Evolutionary conservation across 2,113 vertebrate genomes (phyloP).

Genomic region (Crocuta crocuta): DNA sequence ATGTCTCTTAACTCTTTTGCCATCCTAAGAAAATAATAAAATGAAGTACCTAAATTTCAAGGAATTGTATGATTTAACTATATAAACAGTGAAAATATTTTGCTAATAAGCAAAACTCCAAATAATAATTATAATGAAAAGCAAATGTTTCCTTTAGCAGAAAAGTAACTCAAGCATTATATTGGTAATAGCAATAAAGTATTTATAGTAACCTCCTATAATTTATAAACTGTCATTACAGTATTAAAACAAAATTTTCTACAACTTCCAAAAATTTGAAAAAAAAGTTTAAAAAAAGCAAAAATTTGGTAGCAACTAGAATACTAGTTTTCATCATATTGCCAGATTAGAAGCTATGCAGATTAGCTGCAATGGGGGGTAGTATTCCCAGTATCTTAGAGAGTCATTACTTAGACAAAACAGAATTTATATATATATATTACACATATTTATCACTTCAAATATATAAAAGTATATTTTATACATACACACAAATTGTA

Average conservation of each 20-base stretch:
- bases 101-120: constrained; percentile 17
- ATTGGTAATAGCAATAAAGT: not conserved
- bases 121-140: constrained; percentile 45
- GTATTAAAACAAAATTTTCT: constrained; percentile 45
- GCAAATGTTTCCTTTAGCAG: constrained; percentile 27
- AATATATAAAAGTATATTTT: not conserved
- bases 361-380: not conserved
- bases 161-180: constrained; percentile 29
- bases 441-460: not conserved
- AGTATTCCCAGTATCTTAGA: not conserved
- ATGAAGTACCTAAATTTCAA: constrained; percentile 32
- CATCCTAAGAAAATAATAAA: not conserved
- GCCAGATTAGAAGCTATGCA: not conserved
- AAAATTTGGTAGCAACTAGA: constrained; percentile 34
- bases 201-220: constrained; percentile 11
- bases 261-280: not conserved
- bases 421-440: not conserved
- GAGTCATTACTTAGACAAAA: not conserved
- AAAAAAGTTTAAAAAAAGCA: not conserved
- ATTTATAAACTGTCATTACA: not conserved
- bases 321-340: not conserved
- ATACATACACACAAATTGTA: not conserved
- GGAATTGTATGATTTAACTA: constrained; percentile 3
- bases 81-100: constrained; percentile 6
- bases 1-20: not conserved